Evolutionary conservation across 2,113 vertebrate species (phyloP).

Genomic region (Zootoca vivipara): DNA sequence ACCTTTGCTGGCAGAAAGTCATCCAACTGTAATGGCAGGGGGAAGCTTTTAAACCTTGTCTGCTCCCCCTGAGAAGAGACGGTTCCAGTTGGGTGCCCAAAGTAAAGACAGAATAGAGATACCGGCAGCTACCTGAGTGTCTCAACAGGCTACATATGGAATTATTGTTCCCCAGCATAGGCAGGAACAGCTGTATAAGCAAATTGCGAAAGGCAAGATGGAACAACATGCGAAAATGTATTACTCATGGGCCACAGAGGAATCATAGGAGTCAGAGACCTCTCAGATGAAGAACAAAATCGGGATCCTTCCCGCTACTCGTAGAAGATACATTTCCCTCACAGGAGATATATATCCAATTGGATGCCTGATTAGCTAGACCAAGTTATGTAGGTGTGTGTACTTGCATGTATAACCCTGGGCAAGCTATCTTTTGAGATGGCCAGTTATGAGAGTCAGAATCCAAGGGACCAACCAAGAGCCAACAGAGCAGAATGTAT

Average conservation of each 20-base stretch:
- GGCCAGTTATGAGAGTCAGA: background rate
- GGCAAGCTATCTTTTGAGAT: background rate
- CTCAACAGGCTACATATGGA: background rate
- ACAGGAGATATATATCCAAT: background rate
- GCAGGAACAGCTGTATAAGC: background rate
- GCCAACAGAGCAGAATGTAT: background rate
- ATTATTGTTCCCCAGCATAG: background rate
- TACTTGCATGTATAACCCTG: background rate
- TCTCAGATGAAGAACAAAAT: background rate
- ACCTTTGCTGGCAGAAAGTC: background rate
- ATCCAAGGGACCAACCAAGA: background rate
- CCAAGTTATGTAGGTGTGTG: background rate
- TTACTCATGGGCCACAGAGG: background rate
- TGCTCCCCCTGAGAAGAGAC: background rate
- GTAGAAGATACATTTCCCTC: background rate
- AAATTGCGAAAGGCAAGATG: background rate
- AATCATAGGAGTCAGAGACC: background rate
- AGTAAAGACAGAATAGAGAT: background rate
- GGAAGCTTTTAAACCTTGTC: background rate
- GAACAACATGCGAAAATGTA: background rate
- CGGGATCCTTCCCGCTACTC: background rate
- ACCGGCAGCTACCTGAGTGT: background rate
- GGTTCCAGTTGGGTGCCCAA: slow-evolving; percentile 2
- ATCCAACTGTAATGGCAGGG: background rate
- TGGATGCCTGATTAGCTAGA: background rate